Conservation (phyloP, 1,140 invertebrate genomes). For the Fopius arisanus region DNA sequence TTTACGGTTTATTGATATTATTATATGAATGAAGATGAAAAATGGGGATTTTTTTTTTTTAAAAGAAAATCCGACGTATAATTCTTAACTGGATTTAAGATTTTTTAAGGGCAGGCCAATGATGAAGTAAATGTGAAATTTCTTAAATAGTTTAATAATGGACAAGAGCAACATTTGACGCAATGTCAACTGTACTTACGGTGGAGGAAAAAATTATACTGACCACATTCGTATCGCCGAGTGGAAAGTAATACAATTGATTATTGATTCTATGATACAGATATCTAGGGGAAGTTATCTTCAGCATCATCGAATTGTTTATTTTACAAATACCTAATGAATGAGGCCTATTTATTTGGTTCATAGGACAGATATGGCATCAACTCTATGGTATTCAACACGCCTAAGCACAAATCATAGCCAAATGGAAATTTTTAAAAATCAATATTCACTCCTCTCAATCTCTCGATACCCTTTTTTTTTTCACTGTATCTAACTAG, state of each 20-base stretch:
- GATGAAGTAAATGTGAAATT: conserved; percentile 23
- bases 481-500: conserved; percentile 49
- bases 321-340: neutral
- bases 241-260: neutral
- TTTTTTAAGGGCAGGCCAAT: conserved; percentile 33
- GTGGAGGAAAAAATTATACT: conserved; percentile 2
- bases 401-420: conserved; percentile 31
- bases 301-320: neutral
- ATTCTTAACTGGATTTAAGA: conserved; percentile 24
- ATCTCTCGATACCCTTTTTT: conserved; percentile 39
- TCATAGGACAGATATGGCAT: neutral
- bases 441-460: conserved; percentile 1
- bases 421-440: conserved; percentile 29
- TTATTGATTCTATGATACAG: neutral
- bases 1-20: conserved; percentile 30
- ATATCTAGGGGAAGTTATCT: neutral
- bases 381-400: conserved; percentile 41
- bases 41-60: conserved; percentile 11
- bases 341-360: conserved; percentile 9
- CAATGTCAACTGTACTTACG: conserved; percentile 1
- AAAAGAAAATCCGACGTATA: neutral
- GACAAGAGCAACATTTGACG: neutral
- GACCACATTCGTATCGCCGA: conserved; percentile 19
- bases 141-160: conserved; percentile 24
- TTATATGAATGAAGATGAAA: conserved; percentile 20